These are phyloP conservation scores for Chamaea fasciata DNA, from an alignment of 2,113 vertebrate species.

Conservation along the genomic window DNA sequence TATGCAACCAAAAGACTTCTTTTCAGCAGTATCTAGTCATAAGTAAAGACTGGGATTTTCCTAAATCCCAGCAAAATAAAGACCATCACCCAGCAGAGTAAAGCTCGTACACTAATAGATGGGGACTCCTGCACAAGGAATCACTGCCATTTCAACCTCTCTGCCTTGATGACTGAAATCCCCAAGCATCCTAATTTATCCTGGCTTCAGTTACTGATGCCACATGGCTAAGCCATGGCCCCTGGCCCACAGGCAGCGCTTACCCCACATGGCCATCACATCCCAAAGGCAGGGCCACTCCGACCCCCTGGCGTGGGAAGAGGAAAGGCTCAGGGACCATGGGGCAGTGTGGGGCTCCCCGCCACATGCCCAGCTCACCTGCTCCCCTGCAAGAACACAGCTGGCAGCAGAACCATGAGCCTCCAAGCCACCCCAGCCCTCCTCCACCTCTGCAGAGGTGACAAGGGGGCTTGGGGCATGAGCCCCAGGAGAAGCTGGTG, in stretches of 20 bases:
- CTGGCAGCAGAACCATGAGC: not conserved
- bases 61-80: not conserved
- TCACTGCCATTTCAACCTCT: not conserved
- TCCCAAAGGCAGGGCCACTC: not conserved
- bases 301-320: accelerated
- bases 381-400: not conserved
- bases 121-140: not conserved
- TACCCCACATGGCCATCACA: accelerated
- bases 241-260: not conserved
- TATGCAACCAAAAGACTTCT: not conserved
- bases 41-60: not conserved
- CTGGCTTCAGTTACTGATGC: not conserved
- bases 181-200: not conserved
- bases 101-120: not conserved
- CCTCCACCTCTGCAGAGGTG: not conserved
- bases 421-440: not conserved
- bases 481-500: not conserved
- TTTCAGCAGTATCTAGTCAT: not conserved
- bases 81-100: not conserved
- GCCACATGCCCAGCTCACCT: not conserved
- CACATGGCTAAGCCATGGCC: accelerated
- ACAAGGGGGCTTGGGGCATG: not conserved
- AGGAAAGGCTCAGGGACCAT: not conserved
- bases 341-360: not conserved
- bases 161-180: not conserved